Conservation (phyloP, 2,113 vertebrate genomes). For the Dinomys branickii region DNA sequence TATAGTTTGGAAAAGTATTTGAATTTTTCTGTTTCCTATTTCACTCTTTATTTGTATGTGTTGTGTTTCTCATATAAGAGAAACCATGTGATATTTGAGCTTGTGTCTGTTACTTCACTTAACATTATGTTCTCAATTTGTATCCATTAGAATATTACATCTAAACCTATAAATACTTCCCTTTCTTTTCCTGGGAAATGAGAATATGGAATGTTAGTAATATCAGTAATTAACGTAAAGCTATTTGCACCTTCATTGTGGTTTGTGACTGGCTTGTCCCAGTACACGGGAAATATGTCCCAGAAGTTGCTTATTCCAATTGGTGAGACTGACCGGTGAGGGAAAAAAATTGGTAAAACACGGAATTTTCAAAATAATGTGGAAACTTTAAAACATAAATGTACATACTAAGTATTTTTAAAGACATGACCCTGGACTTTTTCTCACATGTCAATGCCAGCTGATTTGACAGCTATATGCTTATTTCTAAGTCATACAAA, state of each 20-base stretch:
- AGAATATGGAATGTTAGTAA: not conserved
- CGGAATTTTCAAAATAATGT: not conserved
- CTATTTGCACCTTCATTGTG: not conserved
- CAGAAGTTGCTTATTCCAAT: not conserved
- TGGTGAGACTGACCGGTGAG: not conserved
- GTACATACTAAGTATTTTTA: not conserved
- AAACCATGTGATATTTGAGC: not conserved
- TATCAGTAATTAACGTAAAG: slow-evolving; percentile 34
- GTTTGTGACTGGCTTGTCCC: not conserved
- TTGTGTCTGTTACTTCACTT: not conserved
- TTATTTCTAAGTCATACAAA: not conserved
- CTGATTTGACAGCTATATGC: not conserved
- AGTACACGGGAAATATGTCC: not conserved
- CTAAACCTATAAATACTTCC: slow-evolving; percentile 12
- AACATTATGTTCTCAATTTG: not conserved
- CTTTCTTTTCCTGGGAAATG: not conserved
- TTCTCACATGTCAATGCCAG: not conserved
- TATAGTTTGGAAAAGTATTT: not conserved
- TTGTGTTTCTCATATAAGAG: not conserved
- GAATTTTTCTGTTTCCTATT: not conserved
- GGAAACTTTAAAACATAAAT: not conserved
- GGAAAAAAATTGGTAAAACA: not conserved
- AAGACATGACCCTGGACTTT: not conserved
- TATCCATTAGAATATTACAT: not conserved
- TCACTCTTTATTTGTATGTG: not conserved